Evolutionary conservation across 2,888 invertebrate species (phyloP), one percentile per base, ranked within the genome.

Genomic region (Cosmia trapezina): DNA sequence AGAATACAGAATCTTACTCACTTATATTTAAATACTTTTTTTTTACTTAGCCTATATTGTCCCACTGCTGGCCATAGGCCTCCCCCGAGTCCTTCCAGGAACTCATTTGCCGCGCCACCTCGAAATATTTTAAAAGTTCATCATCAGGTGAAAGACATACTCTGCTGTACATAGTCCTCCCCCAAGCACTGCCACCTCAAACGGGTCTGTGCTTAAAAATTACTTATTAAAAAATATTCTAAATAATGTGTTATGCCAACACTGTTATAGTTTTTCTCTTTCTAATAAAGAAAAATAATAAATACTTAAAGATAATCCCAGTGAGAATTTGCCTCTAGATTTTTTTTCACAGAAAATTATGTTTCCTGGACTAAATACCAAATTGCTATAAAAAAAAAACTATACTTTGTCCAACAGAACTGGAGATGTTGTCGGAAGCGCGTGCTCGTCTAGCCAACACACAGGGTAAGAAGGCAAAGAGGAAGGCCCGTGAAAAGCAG

Each of bases 351-450:
- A 22, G 5, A 22, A 22, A 22, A 2, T 19, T 8, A n/a, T 1
- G n/a, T 22, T 53, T 12, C 6, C 12, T 12, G 12, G 22, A 12
- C 12, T n/a, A 53, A 22, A 7, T 28, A 28, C 22, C 22, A 54
- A 28, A 14, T 14, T 11, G 11, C 6, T 45, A 7, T 7, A 17
- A 61, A 28, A 45, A 28, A 45, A 47, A 49, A 63, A 14, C 28
- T 17, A 43, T n/a, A 12, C 0, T 53, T 43, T 49, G 19, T 37
- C 43, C 37, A 11, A 69, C 88, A 98, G 99, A 99, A 94, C 94
- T 99, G 93, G 99, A 99, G 95, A 99, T 99, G 99, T 94, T 99
- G 81, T 99, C 99, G 0, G 99, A 99, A 95, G 99, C 99, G 0
- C 97, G 99, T 88, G 99, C 99, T 4, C 98, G 99, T 91, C 96